Evolutionary conservation across 2,797 vertebrate genomes (phyloP).

Genomic region (Esox masquinongy): DNA sequence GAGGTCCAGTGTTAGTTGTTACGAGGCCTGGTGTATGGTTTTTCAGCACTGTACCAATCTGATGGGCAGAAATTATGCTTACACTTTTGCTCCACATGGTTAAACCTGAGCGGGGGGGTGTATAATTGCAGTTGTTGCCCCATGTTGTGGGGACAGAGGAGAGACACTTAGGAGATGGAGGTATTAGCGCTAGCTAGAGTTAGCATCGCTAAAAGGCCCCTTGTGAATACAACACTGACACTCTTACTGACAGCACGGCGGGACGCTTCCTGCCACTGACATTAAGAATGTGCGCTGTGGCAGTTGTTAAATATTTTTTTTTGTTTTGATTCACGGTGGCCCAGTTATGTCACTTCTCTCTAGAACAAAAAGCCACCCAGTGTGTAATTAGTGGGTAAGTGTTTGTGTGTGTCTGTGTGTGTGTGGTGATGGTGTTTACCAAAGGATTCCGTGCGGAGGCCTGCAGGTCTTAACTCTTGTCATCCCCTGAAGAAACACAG

Average conservation of each 20-base stretch:
- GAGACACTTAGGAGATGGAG: not conserved
- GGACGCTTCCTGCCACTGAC: conserved; percentile 46
- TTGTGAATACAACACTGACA: conserved; percentile 55
- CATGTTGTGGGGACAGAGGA: not conserved
- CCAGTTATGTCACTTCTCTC: conserved; percentile 25
- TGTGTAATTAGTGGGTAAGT: not conserved
- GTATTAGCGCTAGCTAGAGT: not conserved
- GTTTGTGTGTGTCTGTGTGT: not conserved
- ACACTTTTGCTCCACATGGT: too few species aligned
- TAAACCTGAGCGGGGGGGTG: too few species aligned
- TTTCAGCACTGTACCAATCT: too few species aligned
- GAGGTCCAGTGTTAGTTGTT: too few species aligned
- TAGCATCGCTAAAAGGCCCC: conserved; percentile 45
- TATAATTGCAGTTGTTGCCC: not conserved
- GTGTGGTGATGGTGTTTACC: conserved; percentile 6
- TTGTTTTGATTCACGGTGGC: conserved; percentile 5
- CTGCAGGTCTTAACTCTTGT: not conserved
- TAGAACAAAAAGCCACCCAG: conserved; percentile 27
- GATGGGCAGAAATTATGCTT: too few species aligned
- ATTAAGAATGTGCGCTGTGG: not conserved
- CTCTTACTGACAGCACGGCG: conserved; percentile 61
- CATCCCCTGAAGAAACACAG: not conserved
- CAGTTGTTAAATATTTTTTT: conserved; percentile 1
- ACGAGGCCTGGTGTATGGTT: too few species aligned
- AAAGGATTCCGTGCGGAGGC: not conserved